Base-by-base conservation (phyloP, 2,113 vertebrate genomes). In the Lipophrys pholis region DNA sequence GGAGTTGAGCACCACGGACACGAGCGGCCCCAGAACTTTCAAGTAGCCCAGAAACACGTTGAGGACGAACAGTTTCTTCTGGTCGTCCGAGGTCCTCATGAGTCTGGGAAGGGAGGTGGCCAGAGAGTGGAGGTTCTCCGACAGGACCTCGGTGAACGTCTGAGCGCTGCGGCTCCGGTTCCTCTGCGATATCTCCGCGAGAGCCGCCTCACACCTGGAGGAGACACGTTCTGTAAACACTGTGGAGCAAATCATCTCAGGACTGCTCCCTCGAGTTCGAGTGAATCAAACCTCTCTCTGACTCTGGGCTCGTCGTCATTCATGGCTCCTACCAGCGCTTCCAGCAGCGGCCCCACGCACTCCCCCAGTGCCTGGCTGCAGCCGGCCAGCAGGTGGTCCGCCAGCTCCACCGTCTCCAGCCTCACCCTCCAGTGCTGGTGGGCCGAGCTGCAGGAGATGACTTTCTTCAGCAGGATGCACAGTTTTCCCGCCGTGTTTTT, bases 381-480 rank as follows among this genome's bases (percentile, higher is more conserved):
- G 16, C 69, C 89, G 21, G 81, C 66, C 76, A 97, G 83, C 36
- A 99, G 91, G 76, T 90, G 73, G 10, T 93, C 85, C 0, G 93
- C 93, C 39, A 97, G 74, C 14, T 94, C 93, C 17, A 96, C 89
- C 73, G 97, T 78, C 69, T 95, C 95, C 48, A 96, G 82, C 17
- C 96, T 92, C 14, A 96, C 96, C 68, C 92, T 97, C 97, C 98
- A 99, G 88, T 99, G 97, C 0, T 93, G 94, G 72, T 99, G 95
- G n/a, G 90, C 88, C 0, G 94, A 94, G 11, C 92, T 92, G 48
- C 89, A 94, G 1, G 95, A 95, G 30, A 93, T 92, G 3, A 97
- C 91, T 80, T 94, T 98, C 50, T 83, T 91, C 65, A 99, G 83
- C 5, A 97, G 94, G 38, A 95, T 5, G 1, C 70, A 82, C 41